Percentiles rank a stretch among this genome's conserved stretches.
Evolutionary conservation across 2,113 vertebrate species (phyloP).

Genomic region (Microcebus lehilahytsara): DNA sequence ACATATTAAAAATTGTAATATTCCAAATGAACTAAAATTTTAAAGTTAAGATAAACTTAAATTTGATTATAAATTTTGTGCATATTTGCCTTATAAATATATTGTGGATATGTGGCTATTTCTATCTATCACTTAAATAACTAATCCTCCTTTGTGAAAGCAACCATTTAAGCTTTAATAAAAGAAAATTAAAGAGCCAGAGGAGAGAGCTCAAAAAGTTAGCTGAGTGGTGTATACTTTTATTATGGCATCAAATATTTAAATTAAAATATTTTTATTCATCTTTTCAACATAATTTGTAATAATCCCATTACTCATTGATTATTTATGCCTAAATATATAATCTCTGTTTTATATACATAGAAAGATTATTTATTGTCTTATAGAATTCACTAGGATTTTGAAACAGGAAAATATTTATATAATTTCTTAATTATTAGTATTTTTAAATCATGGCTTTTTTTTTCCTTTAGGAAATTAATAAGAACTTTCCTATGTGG

Average conservation of each 20-base stretch:
- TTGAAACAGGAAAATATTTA: conserved; percentile 1
- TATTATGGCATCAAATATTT: background rate
- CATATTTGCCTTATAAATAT: background rate
- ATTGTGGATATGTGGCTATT: background rate
- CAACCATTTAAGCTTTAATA: background rate
- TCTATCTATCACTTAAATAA: background rate
- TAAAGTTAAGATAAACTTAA: background rate
- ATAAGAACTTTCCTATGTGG: background rate
- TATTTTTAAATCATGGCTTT: background rate
- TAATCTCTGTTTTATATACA: background rate
- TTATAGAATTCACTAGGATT: background rate
- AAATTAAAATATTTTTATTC: background rate
- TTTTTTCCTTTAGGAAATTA: background rate
- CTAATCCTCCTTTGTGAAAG: background rate
- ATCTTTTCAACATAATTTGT: background rate
- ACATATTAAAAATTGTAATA: background rate
- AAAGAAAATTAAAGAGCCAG: background rate
- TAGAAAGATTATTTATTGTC: background rate
- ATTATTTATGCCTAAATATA: background rate
- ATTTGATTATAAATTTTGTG: background rate
- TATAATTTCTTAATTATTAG: background rate
- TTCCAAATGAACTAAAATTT: background rate
- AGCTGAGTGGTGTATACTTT: background rate
- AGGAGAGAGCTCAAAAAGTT: background rate
- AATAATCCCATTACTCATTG: background rate